phyloP scores from a whole-genome alignment of 2,797 vertebrate genomes.

The Microctenopoma stevenorrisi region DNA sequence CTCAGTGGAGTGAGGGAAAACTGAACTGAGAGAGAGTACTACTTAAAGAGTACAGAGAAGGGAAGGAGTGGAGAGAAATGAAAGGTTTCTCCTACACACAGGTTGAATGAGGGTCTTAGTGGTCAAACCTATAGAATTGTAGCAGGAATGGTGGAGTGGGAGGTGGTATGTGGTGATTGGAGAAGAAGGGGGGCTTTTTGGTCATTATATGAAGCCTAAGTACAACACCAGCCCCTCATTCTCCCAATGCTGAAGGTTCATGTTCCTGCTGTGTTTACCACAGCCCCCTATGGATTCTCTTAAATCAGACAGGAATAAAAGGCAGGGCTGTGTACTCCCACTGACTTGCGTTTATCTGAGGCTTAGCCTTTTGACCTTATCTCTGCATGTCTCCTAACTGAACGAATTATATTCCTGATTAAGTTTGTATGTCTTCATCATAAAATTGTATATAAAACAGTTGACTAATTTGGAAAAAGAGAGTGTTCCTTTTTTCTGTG shows the following conservation, averaged over 20 bases:
- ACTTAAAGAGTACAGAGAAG: slow-evolving; percentile 37
- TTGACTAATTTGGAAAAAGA: slow-evolving; percentile 49
- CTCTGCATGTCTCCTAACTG: slow-evolving; percentile 59
- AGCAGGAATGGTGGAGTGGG: slow-evolving; percentile 62
- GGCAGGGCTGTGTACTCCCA: slow-evolving; percentile 66
- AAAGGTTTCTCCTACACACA: slow-evolving; percentile 68
- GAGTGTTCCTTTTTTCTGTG: slow-evolving; percentile 30
- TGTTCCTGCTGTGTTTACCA: slow-evolving; percentile 77
- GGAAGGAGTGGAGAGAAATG: slow-evolving; percentile 49
- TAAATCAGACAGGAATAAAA: slow-evolving; percentile 76
- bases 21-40: slow-evolving; percentile 39
- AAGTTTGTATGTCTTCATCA: slow-evolving; percentile 51
- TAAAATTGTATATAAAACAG: slow-evolving; percentile 47
- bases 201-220: slow-evolving; percentile 76
- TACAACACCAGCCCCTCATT: slow-evolving; percentile 71
- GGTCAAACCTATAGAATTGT: slow-evolving; percentile 75
- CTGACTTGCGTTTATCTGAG: slow-evolving; percentile 79
- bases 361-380: slow-evolving; percentile 80
- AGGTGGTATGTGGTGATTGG: slow-evolving; percentile 66
- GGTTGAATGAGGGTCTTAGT: slow-evolving; percentile 77
- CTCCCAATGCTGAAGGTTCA: slow-evolving; percentile 67
- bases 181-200: slow-evolving; percentile 58
- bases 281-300: slow-evolving; percentile 76
- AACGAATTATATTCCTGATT: slow-evolving; percentile 67
- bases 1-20: slow-evolving; percentile 58